Evolutionary conservation across 2,797 vertebrate genomes (phyloP), one percentile per base, ranked within the genome.

Genomic region (Mus caroli): DNA sequence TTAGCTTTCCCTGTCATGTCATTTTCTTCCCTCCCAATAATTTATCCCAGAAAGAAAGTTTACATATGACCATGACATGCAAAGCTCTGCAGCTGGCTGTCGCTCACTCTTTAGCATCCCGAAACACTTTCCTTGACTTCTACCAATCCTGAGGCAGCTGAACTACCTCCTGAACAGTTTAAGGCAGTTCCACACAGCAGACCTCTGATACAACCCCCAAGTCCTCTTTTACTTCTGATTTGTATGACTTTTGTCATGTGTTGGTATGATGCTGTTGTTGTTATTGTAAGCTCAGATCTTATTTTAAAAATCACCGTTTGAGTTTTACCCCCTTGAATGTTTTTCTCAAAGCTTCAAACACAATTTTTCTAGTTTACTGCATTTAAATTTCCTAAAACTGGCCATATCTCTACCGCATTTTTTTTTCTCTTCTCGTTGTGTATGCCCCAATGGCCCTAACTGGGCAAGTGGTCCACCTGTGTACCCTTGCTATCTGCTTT

Each of bases 331-430:
- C 19, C 7, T n/a, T n/a, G 58, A 31, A 26, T 71, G 1, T 78
- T 17, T 77, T 95, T 37, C 19, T 50, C 62, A 86, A 93, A 94
- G 84, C 12, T 2, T 0, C 26, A 60, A 79, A 34, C 13, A 34
- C 34, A 87, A 2, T 10, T 10, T 94, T 92, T 79, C 12, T 3
- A 26, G 75, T 22, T 91, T 46, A 34, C 0, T 1, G 11, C 31
- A 15, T 91, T 80, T 67, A 58, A 78, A 19, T 58, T 90, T 93
- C 64, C 76, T 58, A 90, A 40, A 43, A 62, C 89, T 88, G 9
- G 6, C 50, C 31, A 31, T 73, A 46, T 78, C 24, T 91, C 6
- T 20, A 26, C 90, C 14, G 6, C 20, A 77, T 34, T n/a, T 31
- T 50, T 50, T 64, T 31, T 69, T 91, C 60, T 20, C 52, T 46